phyloP scores from a whole-genome alignment of 1,140 invertebrate species.

The Meloidogyne hapla region DNA sequence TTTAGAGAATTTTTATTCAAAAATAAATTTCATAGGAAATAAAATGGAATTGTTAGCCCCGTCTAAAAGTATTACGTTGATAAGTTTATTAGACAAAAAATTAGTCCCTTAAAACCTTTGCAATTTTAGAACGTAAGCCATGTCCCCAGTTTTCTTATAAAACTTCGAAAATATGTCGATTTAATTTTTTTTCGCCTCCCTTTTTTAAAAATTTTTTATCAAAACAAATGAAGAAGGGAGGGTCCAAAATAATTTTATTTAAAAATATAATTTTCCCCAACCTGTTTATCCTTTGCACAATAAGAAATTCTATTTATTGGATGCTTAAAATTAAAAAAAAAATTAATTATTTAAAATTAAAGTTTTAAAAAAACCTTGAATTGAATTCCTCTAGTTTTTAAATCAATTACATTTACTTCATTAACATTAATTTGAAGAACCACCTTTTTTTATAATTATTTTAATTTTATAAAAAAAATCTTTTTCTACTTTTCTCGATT shows the following conservation, averaged over 20 bases:
- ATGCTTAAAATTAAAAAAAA: conserved; percentile 28
- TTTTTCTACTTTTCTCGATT: conserved; percentile 52
- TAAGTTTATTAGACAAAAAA: no score
- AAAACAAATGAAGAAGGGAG: no score
- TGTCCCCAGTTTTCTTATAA: no score
- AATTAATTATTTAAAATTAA: background rate
- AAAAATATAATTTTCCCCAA: conserved; percentile 12
- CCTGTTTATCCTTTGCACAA: conserved; percentile 59
- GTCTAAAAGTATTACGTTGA: no score
- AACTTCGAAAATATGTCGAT: no score
- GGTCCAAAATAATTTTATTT: no score
- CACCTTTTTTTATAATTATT: conserved; percentile 46
- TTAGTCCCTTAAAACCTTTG: no score
- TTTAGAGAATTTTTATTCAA: background rate
- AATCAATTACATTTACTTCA: conserved; percentile 45
- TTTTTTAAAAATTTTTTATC: no score
- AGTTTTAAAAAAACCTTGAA: conserved; percentile 5
- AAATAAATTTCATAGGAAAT: no score
- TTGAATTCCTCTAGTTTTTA: conserved; percentile 48
- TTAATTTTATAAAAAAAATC: conserved; percentile 2
- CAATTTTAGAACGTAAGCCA: no score
- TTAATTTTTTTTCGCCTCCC: no score
- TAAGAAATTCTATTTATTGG: conserved; percentile 56
- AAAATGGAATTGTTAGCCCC: no score
- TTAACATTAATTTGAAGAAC: conserved; percentile 55